Percentiles rank a stretch among this genome's conserved stretches.
These are phyloP conservation scores for Ferrisia virgata DNA, from an alignment of 2,888 invertebrate genomes.

Conservation along the genomic window DNA sequence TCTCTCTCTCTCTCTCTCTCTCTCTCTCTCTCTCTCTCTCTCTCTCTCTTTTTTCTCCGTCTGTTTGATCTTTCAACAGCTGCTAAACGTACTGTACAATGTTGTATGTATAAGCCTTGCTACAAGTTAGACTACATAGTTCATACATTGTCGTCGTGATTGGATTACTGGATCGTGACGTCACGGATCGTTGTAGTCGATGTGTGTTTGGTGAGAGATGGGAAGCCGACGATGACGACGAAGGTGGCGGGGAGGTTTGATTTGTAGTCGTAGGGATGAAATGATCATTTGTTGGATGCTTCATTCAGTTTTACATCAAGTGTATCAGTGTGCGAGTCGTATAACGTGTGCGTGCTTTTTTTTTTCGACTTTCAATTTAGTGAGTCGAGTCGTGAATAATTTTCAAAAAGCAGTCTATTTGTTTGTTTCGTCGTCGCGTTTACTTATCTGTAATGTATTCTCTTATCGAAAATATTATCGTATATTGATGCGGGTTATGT, in stretches of 20 bases:
- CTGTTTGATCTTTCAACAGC: neutral
- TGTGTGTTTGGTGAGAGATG: neutral
- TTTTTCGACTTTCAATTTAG: neutral
- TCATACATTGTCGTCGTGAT: constrained; percentile 16
- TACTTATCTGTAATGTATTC: neutral
- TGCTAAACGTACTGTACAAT: too few species aligned
- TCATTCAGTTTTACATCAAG: neutral
- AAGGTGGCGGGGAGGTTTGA: neutral
- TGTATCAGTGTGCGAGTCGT: neutral
- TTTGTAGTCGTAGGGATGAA: constrained; percentile 31
- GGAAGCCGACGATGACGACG: neutral
- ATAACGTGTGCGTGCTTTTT: neutral
- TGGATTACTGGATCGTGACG: constrained; percentile 40
- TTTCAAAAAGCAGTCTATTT: neutral
- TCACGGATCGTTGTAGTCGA: neutral
- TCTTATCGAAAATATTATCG: neutral
- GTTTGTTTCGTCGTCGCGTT: neutral
- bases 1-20: too few species aligned
- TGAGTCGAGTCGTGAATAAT: neutral
- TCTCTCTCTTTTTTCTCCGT: neutral
- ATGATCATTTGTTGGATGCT: neutral
- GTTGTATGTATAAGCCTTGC: too few species aligned
- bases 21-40: too few species aligned
- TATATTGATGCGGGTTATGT: neutral
- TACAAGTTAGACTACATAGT: neutral